Evolutionary conservation across 1,140 invertebrate genomes (phyloP), one percentile per base, ranked within the genome.

Genomic region (Phocides pigmalion): DNA sequence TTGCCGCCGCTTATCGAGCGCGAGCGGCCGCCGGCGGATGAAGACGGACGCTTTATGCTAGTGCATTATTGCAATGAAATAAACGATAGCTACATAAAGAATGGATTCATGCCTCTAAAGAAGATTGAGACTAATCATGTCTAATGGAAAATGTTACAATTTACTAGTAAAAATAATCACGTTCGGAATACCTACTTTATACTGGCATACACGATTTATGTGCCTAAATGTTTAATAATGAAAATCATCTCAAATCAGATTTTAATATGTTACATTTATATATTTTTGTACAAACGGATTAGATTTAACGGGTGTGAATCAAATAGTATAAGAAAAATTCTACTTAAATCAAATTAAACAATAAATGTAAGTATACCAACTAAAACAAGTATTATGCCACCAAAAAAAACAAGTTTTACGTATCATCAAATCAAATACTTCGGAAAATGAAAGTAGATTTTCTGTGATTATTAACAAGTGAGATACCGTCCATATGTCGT

Each of bases 1-100:
- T 87, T 89, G 83, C 84, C 79, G 86, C 82, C 86, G 81, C 80
- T 89, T 89, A 89, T 87, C 87, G 79, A 71, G 61, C 66, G 66
- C 65, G 9, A 28, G 69, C 70, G 64, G 50, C 50, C 50, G 66
- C 32, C 44, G 37, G 16, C 62, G 51, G 37, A 50, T 56, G 56
- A 39, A 70, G 68, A 64, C 35, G 35, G 64, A 56, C 54, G 56
- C 37, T 75, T 77, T 66, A 79, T 76, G 78, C 64, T 72, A 73
- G 59, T 76, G 71, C 74, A 82, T 82, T 80, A 71, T 64, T 75
- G 75, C 68, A 73, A 32, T 46, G 58, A 37, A 56, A 14, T 58
- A 5, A 58, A 17, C 14, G 22, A 19, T 39, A 42, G 14, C 39
- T 25, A 35, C 37, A 41, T 25, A 15, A 25, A 41, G 19, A 22